phyloP scores from a whole-genome alignment of 37 sponge, comb jelly and placozoan genomes.

The Theonella swinhoei region DNA sequence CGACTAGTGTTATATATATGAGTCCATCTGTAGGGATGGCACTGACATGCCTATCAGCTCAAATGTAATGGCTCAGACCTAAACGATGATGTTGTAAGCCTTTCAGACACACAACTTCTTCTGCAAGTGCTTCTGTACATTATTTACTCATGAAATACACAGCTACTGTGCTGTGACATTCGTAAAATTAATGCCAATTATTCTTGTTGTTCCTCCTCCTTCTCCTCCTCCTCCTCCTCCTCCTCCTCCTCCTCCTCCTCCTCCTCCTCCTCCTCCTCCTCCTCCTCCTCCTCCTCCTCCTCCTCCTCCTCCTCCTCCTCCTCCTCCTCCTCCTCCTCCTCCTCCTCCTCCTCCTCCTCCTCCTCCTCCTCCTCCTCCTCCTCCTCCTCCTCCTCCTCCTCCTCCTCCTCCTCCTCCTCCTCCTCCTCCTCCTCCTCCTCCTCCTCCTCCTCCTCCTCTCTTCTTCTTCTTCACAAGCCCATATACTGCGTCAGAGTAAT shows the following conservation, averaged over 20 bases:
- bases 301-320: neutral
- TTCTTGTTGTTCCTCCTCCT: neutral
- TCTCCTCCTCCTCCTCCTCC: neutral
- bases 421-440: neutral
- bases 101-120: no score
- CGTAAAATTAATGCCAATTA: no score
- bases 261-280: neutral
- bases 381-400: neutral
- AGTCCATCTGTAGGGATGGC: no score
- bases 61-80: no score
- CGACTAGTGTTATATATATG: no score
- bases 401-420: neutral
- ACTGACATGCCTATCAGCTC: no score
- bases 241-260: neutral
- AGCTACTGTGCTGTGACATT: no score
- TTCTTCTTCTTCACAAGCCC: constrained; percentile 7
- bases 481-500: no score
- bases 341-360: neutral
- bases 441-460: neutral
- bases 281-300: neutral
- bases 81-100: no score
- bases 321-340: neutral
- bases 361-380: neutral
- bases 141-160: no score
- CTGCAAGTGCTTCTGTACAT: no score